Evolutionary conservation across 2,113 vertebrate species (phyloP), one percentile per base, ranked within the genome.

Genomic region (Archocentrus centrarchus): DNA sequence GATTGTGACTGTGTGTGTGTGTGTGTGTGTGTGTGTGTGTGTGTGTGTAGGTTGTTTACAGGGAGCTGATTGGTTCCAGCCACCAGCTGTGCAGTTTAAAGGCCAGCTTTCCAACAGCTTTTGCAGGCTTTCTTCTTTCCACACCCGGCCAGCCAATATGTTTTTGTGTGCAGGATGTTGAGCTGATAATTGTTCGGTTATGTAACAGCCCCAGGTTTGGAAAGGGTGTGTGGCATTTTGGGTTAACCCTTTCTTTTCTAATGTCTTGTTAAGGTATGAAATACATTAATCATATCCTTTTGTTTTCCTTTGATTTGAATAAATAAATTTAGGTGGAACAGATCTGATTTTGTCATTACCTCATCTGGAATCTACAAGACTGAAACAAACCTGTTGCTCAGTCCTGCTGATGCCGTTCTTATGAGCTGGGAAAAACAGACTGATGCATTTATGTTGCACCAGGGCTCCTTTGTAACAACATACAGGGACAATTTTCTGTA

Each of bases 61-160:
- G 53, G 47, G 47, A 73, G 47, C 68, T 35, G 68, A 73, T 55
- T 73, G 18, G 68, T 73, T 73, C 47, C 47, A 73, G 47, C 68
- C 68, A 73, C 68, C 47, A 55, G 68, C 68, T 17, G 27, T 73
- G 68, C 32, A 35, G 68, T 73, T 73, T 73, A 73, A 55, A 55
- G 68, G 47, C 68, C 47, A 55, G 68, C 47, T 55, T 73, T 73
- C 32, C 47, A 55, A 55, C 47, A 73, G 27, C 47, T 55, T 55
- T 55, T 13, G 24, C 1, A 3, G 47, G 66, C 44, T 32, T 73
- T 73, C 1, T 55, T 73, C 47, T 32, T 55, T 55, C 47, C 68
- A 35, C 0, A 18, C 27, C 53, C 44, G 32, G 47, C 18, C 47
- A 73, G 68, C 18, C 27, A 55, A 17, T 17, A 32, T 32, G 27